Conservation (phyloP, 2,888 invertebrate genomes). For the Anoplius nigerrimus region DNA sequence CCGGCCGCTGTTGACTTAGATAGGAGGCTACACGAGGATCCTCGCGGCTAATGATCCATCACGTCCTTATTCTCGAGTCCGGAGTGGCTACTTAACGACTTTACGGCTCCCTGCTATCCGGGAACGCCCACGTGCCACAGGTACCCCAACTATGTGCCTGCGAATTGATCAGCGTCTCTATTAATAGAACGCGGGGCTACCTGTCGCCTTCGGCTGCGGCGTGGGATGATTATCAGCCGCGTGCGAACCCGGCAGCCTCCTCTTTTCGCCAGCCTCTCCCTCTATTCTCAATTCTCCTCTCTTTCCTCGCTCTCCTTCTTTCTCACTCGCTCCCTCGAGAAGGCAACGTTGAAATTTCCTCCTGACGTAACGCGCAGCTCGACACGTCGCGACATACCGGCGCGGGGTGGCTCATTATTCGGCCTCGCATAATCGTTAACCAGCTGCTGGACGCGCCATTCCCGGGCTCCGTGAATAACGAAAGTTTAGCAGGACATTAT, state of each 20-base stretch:
- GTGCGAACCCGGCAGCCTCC: background rate
- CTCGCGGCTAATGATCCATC: conserved; percentile 52
- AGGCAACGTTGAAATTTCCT: no score
- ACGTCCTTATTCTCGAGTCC: conserved; percentile 49
- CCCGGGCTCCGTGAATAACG: conserved; percentile 6
- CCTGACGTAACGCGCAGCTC: no score
- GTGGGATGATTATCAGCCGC: background rate
- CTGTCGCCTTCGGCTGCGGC: conserved; percentile 7
- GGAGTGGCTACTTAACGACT: conserved; percentile 55
- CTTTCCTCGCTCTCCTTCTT: no score
- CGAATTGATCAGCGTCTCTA: conserved; percentile 52
- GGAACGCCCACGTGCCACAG: conserved; percentile 59
- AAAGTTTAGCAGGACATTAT: conserved; percentile 54
- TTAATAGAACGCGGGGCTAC: conserved; percentile 49
- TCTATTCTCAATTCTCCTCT: no score
- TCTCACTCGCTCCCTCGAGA: no score
- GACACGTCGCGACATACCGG: no score
- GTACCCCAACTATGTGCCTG: conserved; percentile 37
- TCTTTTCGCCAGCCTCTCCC: no score
- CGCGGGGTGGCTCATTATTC: no score
- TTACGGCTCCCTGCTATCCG: conserved; percentile 47
- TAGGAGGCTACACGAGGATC: conserved; percentile 36
- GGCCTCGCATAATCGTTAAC: no score
- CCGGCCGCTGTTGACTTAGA: conserved; percentile 22
- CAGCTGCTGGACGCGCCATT: no score